Conservation (phyloP, 2,113 vertebrate genomes). For the Montifringilla adamsi region DNA sequence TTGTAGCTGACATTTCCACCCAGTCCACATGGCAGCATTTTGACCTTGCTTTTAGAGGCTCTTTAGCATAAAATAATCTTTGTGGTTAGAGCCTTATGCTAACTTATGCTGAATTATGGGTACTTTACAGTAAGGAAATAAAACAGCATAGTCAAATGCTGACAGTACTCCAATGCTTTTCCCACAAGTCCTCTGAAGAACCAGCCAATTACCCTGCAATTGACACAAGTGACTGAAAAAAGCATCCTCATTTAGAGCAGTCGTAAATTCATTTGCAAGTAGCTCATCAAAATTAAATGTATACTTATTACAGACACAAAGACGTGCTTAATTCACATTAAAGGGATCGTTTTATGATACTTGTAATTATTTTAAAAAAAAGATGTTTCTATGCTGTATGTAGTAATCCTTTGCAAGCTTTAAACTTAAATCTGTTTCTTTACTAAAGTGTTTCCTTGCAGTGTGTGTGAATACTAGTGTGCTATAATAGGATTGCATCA, state of each 20-base stretch:
- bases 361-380: conserved; percentile 13
- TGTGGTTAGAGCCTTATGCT: not conserved
- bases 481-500: conserved; percentile 40
- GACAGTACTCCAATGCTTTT: not conserved
- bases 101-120: conserved; percentile 1
- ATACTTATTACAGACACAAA: conserved; percentile 48
- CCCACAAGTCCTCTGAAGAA: conserved; percentile 43
- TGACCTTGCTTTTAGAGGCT: conserved; percentile 16
- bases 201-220: conserved; percentile 47
- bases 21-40: not conserved
- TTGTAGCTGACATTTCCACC: not conserved
- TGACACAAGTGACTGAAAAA: conserved; percentile 47
- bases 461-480: not conserved
- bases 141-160: conserved; percentile 18
- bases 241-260: not conserved
- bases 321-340: conserved; percentile 31
- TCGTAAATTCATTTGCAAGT: not conserved
- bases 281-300: conserved; percentile 47
- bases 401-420: not conserved
- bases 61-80: conserved; percentile 15
- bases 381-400: not conserved
- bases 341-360: conserved; percentile 29
- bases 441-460: not conserved
- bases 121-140: conserved; percentile 18
- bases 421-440: conserved; percentile 42